Evolutionary conservation across 2,113 vertebrate genomes (phyloP).

Genomic region (Hylia prasina): DNA sequence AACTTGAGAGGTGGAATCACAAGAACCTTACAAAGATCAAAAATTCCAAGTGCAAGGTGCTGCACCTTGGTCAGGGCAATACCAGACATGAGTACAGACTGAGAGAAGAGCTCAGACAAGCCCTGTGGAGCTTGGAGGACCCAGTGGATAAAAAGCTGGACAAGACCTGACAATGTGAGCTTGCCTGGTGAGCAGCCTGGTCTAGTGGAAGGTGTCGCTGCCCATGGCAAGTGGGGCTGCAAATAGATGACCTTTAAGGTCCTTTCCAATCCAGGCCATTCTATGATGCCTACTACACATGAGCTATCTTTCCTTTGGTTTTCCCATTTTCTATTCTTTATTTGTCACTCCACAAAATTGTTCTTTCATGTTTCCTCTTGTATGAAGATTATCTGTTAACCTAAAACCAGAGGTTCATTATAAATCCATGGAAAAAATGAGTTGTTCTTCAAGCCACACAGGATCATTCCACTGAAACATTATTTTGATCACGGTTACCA

Average conservation of each 20-base stretch:
- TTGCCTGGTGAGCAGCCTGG: background rate
- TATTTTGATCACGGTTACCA: background rate
- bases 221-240: fast-evolving
- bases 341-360: background rate
- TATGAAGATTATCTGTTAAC: background rate
- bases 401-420: background rate
- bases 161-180: background rate
- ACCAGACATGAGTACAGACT: background rate
- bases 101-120: background rate
- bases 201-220: background rate
- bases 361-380: background rate
- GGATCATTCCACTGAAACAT: background rate
- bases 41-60: background rate
- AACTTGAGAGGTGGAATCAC: background rate
- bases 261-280: background rate
- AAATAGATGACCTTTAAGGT: background rate
- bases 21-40: background rate
- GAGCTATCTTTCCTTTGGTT: background rate
- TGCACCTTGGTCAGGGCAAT: background rate
- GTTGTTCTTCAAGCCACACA: background rate
- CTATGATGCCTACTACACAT: background rate
- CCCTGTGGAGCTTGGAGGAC: background rate
- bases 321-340: background rate
- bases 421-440: background rate
- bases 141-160: background rate